Percentiles rank a stretch among this genome's conserved stretches.
Conservation (phyloP, 2,888 invertebrate species). For the Sarcophaga variegata region DNA sequence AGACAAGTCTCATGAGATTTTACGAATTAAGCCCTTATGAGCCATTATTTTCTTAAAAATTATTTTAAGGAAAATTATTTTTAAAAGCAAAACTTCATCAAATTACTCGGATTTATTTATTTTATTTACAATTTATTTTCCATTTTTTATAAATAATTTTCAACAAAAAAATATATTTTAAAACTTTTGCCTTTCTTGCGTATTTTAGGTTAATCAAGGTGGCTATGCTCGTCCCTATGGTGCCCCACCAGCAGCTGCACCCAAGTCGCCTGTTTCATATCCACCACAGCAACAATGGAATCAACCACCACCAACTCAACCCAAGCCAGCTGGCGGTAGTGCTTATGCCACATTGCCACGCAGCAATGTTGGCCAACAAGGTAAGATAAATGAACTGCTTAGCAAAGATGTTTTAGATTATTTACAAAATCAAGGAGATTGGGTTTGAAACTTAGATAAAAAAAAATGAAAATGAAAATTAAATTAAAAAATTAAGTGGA, state of each 20-base stretch:
- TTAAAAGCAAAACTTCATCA: not conserved
- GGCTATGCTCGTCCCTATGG: conserved; percentile 81
- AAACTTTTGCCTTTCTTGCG: not conserved
- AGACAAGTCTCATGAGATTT: no score
- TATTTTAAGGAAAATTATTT: no score
- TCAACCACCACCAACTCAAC: conserved; percentile 72
- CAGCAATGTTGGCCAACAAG: conserved; percentile 80
- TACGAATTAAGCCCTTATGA: no score
- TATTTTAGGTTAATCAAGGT: conserved; percentile 79
- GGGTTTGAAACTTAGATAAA: conserved; percentile 73
- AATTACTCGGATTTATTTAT: not conserved
- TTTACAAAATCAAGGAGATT: conserved; percentile 76
- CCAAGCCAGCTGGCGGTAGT: conserved; percentile 75
- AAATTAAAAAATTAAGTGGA: not conserved
- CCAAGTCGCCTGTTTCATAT: conserved; percentile 80
- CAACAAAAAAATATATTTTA: not conserved
- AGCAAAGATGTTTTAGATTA: conserved; percentile 73
- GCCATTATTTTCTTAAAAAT: no score
- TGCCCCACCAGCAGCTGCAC: conserved; percentile 76
- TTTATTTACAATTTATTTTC: not conserved
- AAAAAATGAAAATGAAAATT: conserved; percentile 7
- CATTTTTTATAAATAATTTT: not conserved
- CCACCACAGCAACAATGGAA: conserved; percentile 77
- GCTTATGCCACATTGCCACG: conserved; percentile 81
- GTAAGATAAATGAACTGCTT: conserved; percentile 76